Evolutionary conservation across 1,140 invertebrate species (phyloP).

Genomic region (Macrobrachium nipponense): DNA sequence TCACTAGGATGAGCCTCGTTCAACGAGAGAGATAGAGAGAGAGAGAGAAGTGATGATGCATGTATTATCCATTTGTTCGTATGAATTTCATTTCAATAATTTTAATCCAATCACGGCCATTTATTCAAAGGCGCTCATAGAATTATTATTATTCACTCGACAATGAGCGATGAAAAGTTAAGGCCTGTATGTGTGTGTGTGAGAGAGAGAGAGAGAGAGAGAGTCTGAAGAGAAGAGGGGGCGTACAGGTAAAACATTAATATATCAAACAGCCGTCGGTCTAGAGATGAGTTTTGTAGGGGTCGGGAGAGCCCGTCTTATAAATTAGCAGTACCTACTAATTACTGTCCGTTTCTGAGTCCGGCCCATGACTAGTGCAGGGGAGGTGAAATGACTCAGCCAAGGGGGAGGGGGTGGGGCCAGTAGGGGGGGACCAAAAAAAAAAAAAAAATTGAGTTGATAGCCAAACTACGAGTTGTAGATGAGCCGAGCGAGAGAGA

Average conservation of each 20-base stretch:
- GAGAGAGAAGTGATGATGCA: not conserved
- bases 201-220: conserved; percentile 2
- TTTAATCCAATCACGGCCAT: no score
- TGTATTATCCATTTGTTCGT: no score
- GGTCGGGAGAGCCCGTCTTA: conserved; percentile 52
- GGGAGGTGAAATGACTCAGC: conserved; percentile 38
- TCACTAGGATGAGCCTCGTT: no score
- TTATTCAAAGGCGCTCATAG: no score
- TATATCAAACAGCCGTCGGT: conserved; percentile 56
- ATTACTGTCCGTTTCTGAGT: conserved; percentile 56
- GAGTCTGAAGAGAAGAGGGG: conserved; percentile 3
- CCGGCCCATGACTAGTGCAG: conserved; percentile 39
- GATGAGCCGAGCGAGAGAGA: no score
- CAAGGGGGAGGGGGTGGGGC: not conserved
- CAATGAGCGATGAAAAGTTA: not conserved
- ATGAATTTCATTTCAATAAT: no score
- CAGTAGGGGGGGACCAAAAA: not conserved
- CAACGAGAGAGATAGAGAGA: not conserved
- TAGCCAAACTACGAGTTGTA: no score
- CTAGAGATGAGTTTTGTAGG: conserved; percentile 56
- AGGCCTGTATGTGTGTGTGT: not conserved
- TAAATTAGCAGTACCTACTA: conserved; percentile 58
- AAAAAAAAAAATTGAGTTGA: no score
- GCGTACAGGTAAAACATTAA: conserved; percentile 49
- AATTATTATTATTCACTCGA: no score